These are phyloP conservation scores for Lasioglossum marginatum DNA, from an alignment of 2,888 invertebrate species.

Conservation along the genomic window DNA sequence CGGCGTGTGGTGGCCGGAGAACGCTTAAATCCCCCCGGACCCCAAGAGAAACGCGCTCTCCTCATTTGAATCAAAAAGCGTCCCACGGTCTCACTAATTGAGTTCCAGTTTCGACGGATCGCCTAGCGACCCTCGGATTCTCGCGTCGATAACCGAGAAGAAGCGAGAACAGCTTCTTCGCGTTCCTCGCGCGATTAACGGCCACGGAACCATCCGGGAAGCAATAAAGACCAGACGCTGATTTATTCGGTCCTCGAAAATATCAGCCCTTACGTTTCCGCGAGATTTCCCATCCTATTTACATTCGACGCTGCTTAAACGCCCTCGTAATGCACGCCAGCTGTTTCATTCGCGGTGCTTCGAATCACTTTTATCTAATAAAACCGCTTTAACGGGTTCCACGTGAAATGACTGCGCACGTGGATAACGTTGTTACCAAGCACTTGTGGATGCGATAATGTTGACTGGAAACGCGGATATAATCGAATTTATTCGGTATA, in stretches of 20 bases:
- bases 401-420: background rate
- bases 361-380: slow-evolving; percentile 33
- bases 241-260: slow-evolving; percentile 54
- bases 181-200: background rate
- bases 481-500: too few species aligned
- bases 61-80: slow-evolving; percentile 3
- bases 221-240: slow-evolving; percentile 47
- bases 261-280: slow-evolving; percentile 44
- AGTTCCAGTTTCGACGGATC: background rate
- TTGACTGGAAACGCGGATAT: too few species aligned
- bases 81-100: background rate
- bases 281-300: slow-evolving; percentile 35
- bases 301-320: slow-evolving; percentile 43
- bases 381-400: slow-evolving; percentile 33
- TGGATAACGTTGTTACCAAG: too few species aligned
- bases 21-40: background rate
- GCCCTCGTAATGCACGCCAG: slow-evolving; percentile 52
- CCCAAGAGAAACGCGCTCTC: background rate
- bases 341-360: slow-evolving; percentile 46
- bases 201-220: background rate
- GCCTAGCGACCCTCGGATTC: background rate
- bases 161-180: background rate
- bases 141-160: background rate
- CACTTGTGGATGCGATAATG: too few species aligned
- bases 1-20: background rate